A percentile compares a stretch with the other conserved stretches of the same genome.
Evolutionary conservation across 2,888 invertebrate genomes (phyloP).

Genomic region (Xestia rhomboidea): DNA sequence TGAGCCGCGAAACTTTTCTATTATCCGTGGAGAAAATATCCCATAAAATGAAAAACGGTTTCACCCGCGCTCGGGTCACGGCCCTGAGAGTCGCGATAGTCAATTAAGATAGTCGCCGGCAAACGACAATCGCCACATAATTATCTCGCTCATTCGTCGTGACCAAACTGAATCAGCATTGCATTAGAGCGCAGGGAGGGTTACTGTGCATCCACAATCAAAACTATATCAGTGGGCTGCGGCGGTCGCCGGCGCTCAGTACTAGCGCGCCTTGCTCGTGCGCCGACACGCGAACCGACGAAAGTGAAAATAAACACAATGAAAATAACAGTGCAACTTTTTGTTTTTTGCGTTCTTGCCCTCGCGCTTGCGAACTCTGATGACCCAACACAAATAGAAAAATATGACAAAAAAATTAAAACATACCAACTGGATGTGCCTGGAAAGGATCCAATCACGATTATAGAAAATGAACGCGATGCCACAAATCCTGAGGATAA

Average conservation of each 20-base stretch:
- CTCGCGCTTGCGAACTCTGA: conserved; percentile 77
- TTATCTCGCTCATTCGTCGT: conserved; percentile 89
- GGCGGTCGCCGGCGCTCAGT: conserved; percentile 84
- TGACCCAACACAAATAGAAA: conserved; percentile 80
- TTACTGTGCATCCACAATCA: conserved; percentile 87
- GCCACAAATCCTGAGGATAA: conserved; percentile 67
- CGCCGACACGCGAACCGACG: conserved; percentile 81
- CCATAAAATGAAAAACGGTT: conserved; percentile 87
- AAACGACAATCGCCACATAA: conserved; percentile 88
- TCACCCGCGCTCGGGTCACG: conserved; percentile 87
- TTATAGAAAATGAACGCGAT: conserved; percentile 86
- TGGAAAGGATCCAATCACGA: conserved; percentile 90
- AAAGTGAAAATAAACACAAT: conserved; percentile 85
- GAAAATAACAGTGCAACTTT: conserved; percentile 86
- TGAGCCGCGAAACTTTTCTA: conserved; percentile 77
- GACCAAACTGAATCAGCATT: conserved; percentile 87
- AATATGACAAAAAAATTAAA: conserved; percentile 84
- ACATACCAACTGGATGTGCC: conserved; percentile 90
- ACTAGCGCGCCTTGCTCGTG: conserved; percentile 81
- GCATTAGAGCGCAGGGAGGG: conserved; percentile 88
- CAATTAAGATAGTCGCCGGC: conserved; percentile 86
- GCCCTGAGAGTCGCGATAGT: conserved; percentile 86
- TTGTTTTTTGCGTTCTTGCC: conserved; percentile 79
- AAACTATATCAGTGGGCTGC: conserved; percentile 87
- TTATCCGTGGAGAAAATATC: conserved; percentile 84